A percentile compares a stretch with the other conserved stretches of the same genome.
These are phyloP conservation scores for Elgaria multicarinata DNA, from an alignment of 2,113 vertebrate species.

Conservation along the genomic window DNA sequence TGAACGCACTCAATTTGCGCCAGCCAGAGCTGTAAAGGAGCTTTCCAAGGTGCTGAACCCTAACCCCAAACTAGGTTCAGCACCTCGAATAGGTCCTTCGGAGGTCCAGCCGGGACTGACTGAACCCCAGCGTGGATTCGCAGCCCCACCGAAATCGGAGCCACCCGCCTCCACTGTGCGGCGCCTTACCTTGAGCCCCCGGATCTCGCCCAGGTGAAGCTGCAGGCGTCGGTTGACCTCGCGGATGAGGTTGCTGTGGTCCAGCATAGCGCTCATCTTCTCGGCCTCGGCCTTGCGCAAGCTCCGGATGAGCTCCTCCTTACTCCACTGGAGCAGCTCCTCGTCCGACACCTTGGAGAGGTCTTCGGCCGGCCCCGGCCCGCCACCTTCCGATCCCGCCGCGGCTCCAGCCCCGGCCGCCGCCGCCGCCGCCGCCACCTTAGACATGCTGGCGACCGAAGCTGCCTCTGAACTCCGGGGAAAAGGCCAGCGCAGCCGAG, in stretches of 20 bases:
- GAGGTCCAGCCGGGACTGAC: too few relatives aligned
- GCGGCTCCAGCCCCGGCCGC: slow-evolving; percentile 41
- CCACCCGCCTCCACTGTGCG: too few relatives aligned
- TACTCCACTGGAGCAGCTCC: slow-evolving; percentile 92
- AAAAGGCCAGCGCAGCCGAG: background rate
- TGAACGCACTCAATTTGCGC: too few relatives aligned
- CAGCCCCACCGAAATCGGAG: too few relatives aligned
- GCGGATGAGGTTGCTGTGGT: slow-evolving; percentile 95
- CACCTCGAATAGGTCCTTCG: too few relatives aligned
- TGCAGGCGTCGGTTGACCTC: slow-evolving; percentile 97
- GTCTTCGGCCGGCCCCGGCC: slow-evolving; percentile 81
- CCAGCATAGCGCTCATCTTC: slow-evolving; percentile 96
- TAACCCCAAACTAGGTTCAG: too few relatives aligned
- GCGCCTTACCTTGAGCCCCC: slow-evolving; percentile 90
- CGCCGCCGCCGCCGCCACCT: slow-evolving; percentile 65
- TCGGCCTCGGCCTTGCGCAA: slow-evolving; percentile 92
- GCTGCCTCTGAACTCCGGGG: background rate
- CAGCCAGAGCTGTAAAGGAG: too few relatives aligned
- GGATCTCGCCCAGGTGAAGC: slow-evolving; percentile 95
- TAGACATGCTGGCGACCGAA: slow-evolving; percentile 69
- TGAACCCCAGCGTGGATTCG: too few relatives aligned
- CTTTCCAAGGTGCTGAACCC: too few relatives aligned
- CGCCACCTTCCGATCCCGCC: slow-evolving; percentile 57
- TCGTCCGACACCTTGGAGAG: slow-evolving; percentile 91
- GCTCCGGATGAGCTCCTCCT: slow-evolving; percentile 92